phyloP scores from a whole-genome alignment of 2,113 vertebrate species.

The Tylochromis polylepis region DNA sequence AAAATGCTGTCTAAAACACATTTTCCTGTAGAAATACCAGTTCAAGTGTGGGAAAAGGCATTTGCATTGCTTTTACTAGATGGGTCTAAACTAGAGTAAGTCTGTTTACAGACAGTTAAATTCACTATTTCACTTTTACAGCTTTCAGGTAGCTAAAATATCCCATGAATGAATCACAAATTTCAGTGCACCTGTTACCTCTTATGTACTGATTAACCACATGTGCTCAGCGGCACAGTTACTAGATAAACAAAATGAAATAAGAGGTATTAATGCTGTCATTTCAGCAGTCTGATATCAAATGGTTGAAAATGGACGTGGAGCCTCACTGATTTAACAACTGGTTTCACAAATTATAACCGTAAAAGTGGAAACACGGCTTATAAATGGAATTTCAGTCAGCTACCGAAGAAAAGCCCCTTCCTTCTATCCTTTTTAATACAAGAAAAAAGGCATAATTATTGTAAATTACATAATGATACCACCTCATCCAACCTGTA shows the following conservation, averaged over 20 bases:
- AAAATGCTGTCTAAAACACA: not conserved
- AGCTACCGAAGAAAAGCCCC: not conserved
- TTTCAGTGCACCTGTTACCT: not conserved
- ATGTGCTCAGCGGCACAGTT: not conserved
- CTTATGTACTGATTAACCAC: not conserved
- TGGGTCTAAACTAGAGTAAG: not conserved
- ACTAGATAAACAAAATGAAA: not conserved
- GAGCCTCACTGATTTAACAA: not conserved
- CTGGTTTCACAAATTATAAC: not conserved
- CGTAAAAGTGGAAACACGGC: not conserved
- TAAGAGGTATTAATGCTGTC: not conserved
- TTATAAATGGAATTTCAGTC: not conserved
- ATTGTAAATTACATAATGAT: not conserved
- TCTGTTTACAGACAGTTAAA: not conserved
- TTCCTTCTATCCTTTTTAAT: not conserved
- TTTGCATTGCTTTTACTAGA: not conserved
- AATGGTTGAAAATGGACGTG: not conserved
- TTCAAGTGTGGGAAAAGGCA: not conserved
- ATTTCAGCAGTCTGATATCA: not conserved
- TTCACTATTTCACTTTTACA: not conserved
- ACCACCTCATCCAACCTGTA: rapidly evolving
- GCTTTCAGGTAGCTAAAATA: not conserved
- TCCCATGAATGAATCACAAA: not conserved
- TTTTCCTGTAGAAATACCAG: not conserved
- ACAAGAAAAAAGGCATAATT: not conserved